These are phyloP conservation scores for Chamaea fasciata DNA, from an alignment of 2,113 vertebrate genomes.

Conservation along the genomic window DNA sequence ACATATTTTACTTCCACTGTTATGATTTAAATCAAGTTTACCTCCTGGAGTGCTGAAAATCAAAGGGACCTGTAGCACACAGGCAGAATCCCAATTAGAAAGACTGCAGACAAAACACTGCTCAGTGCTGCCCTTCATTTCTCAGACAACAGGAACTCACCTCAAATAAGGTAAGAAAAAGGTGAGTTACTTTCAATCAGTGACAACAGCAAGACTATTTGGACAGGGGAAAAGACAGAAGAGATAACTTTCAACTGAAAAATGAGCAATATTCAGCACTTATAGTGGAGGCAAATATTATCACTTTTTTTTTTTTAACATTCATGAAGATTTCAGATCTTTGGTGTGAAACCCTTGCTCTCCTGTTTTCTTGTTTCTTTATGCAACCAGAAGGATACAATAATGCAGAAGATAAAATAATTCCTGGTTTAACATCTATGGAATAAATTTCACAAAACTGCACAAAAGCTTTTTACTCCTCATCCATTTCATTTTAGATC, in stretches of 20 bases:
- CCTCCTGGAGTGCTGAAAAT: background rate
- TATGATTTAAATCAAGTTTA: background rate
- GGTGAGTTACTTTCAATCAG: background rate
- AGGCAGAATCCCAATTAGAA: background rate
- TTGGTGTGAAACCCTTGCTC: background rate
- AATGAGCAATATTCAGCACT: background rate
- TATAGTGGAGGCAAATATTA: background rate
- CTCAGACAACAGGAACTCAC: background rate
- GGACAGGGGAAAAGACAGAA: background rate
- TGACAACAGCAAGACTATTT: background rate
- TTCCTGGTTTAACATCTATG: background rate
- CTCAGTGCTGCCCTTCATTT: background rate
- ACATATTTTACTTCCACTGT: background rate
- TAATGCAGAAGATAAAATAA: background rate
- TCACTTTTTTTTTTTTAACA: background rate
- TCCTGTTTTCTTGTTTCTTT: background rate
- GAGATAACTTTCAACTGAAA: background rate
- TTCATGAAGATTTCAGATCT: background rate
- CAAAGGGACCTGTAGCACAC: background rate
- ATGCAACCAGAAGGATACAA: background rate
- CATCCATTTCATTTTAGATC: background rate
- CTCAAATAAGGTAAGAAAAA: background rate
- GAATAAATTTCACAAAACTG: background rate
- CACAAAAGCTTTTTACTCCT: background rate
- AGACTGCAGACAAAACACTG: background rate